A percentile compares a stretch with the other conserved stretches of the same genome.
These are phyloP conservation scores for Cepaea hortensis DNA, from an alignment of 2,888 invertebrate species.

Conservation along the genomic window DNA sequence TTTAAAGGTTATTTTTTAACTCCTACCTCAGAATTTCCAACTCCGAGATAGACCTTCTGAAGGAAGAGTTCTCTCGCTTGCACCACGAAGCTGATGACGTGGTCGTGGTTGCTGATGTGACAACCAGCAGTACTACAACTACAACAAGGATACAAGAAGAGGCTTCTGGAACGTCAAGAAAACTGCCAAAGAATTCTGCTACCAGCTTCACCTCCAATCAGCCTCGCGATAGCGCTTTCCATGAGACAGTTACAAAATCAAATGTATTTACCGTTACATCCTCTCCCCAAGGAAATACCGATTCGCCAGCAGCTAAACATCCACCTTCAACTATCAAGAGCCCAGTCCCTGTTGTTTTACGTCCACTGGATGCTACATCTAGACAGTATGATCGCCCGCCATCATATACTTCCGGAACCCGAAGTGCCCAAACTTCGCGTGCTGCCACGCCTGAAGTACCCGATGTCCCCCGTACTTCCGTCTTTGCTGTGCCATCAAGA, in stretches of 20 bases:
- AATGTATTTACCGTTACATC: neutral
- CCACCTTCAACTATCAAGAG: neutral
- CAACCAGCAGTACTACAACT: conserved; percentile 12
- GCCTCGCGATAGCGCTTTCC: neutral
- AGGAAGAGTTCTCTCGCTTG: conserved; percentile 19
- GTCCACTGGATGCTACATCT: conserved; percentile 1
- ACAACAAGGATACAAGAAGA: conserved; percentile 3
- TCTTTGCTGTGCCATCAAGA: neutral
- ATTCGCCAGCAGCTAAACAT: neutral
- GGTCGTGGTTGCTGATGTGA: conserved; percentile 44
- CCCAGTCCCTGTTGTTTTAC: conserved; percentile 7
- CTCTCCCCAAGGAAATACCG: neutral
- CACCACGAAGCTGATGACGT: conserved; percentile 50
- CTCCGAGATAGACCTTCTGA: conserved; percentile 36
- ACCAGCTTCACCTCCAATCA: conserved; percentile 44
- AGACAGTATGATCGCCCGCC: conserved; percentile 44
- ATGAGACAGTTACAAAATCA: conserved; percentile 1
- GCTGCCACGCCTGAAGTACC: conserved; percentile 58
- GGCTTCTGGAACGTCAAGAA: neutral
- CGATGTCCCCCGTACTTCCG: neutral
- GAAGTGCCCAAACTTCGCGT: conserved; percentile 62
- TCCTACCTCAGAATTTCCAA: conserved; percentile 26
- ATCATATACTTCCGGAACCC: conserved; percentile 61
- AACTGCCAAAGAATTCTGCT: neutral
- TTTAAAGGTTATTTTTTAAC: neutral